phyloP scores from a whole-genome alignment of 2,797 vertebrate genomes.

The Gymnopithys bicolor region DNA sequence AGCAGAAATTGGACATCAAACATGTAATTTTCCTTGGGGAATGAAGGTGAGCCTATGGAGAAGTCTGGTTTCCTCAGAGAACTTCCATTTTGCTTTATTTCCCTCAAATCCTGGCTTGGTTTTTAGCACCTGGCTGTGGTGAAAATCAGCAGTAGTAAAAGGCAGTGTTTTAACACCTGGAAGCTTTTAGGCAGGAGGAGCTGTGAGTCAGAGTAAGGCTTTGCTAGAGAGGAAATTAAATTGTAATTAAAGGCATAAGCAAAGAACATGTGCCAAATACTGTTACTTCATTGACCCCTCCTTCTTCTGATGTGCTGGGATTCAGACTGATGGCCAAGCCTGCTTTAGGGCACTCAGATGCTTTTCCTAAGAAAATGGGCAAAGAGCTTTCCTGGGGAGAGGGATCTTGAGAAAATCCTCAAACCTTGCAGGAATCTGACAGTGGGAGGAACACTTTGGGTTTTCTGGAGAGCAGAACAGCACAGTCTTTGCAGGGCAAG shows the following conservation, averaged over 20 bases:
- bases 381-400: neutral
- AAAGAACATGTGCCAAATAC: neutral
- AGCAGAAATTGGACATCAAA: slow-evolving; percentile 19
- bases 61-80: neutral
- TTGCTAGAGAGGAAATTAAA: neutral
- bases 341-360: neutral
- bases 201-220: neutral
- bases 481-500: neutral
- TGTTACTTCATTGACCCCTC: neutral
- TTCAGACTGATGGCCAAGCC: neutral
- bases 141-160: neutral
- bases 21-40: slow-evolving; percentile 10
- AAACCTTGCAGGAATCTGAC: neutral
- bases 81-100: slow-evolving; percentile 32
- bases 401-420: neutral
- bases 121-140: slow-evolving; percentile 12
- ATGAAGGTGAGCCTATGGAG: neutral
- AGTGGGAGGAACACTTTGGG: neutral
- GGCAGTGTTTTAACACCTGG: neutral
- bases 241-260: neutral
- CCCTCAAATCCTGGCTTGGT: slow-evolving; percentile 3
- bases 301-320: neutral
- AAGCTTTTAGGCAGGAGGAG: neutral
- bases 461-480: neutral
- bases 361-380: neutral